A percentile compares a stretch with the other conserved stretches of the same genome.
Conservation (phyloP, 2,113 vertebrate species). For the Nothocercus nigrocapillus region DNA sequence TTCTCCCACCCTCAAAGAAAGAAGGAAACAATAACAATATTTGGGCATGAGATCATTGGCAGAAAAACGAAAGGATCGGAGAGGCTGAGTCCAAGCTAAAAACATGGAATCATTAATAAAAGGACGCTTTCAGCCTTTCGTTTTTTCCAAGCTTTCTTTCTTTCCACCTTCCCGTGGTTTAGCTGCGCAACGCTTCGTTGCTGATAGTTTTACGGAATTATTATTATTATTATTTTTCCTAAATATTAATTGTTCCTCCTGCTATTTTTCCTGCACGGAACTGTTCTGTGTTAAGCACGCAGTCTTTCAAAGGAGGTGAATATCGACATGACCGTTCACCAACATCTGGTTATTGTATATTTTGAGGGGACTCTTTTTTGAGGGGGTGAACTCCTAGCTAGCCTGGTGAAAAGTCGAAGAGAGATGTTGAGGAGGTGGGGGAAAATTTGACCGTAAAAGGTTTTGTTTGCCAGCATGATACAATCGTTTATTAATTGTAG, state of each 20-base stretch:
- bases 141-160: background rate
- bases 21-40: constrained; percentile 58
- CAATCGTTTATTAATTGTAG: constrained; percentile 43
- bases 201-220: constrained; percentile 46
- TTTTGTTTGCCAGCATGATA: constrained; percentile 41
- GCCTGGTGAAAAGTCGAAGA: background rate
- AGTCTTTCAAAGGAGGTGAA: constrained; percentile 2
- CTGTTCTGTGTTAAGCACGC: background rate
- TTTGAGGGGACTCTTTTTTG: constrained; percentile 50
- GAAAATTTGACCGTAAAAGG: constrained; percentile 6
- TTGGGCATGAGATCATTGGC: constrained; percentile 29
- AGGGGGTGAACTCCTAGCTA: constrained; percentile 4
- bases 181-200: constrained; percentile 43
- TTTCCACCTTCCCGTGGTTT: constrained; percentile 10
- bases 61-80: constrained; percentile 32
- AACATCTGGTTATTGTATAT: constrained; percentile 11
- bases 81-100: constrained; percentile 19
- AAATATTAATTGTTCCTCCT: background rate
- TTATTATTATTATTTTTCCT: constrained; percentile 36
- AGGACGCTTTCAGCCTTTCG: constrained; percentile 22
- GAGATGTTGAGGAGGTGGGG: background rate
- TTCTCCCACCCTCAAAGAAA: background rate
- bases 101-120: background rate
- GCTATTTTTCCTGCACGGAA: constrained; percentile 28
- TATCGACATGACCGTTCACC: constrained; percentile 12